Conservation (phyloP, 2,888 invertebrate species). For the Himalopsyche japonica region DNA sequence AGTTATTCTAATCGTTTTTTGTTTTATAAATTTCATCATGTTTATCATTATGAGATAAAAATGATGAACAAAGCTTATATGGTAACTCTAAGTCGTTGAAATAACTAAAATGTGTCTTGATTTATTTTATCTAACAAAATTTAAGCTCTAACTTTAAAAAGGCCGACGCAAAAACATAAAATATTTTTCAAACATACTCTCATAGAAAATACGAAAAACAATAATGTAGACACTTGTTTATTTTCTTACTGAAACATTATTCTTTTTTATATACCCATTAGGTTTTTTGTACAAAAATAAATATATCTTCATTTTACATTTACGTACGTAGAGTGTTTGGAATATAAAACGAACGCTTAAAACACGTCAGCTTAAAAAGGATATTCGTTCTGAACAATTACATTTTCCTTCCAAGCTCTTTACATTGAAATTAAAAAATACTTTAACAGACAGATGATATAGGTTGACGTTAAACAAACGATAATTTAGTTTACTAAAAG, state of each 20-base stretch:
- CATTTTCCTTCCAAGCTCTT: neutral
- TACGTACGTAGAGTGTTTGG: neutral
- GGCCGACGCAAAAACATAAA: no score
- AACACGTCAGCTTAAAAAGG: neutral
- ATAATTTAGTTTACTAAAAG: neutral
- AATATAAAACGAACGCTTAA: neutral
- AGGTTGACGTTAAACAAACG: neutral
- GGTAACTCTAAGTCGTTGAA: no score
- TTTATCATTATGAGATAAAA: no score
- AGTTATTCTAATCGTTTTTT: no score
- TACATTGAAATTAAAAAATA: neutral
- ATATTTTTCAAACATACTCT: neutral
- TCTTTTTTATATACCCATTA: neutral
- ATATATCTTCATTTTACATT: neutral
- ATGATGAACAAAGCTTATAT: no score
- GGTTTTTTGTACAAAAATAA: neutral
- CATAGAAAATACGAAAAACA: neutral
- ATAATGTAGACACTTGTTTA: neutral
- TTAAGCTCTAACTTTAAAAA: no score
- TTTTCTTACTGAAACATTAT: neutral
- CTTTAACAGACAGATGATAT: neutral
- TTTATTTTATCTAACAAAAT: no score
- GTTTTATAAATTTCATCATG: no score
- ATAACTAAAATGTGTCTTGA: no score
- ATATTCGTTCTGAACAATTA: neutral